phyloP scores from a whole-genome alignment of 1,140 invertebrate genomes.

The Hypsibius dujardini region DNA sequence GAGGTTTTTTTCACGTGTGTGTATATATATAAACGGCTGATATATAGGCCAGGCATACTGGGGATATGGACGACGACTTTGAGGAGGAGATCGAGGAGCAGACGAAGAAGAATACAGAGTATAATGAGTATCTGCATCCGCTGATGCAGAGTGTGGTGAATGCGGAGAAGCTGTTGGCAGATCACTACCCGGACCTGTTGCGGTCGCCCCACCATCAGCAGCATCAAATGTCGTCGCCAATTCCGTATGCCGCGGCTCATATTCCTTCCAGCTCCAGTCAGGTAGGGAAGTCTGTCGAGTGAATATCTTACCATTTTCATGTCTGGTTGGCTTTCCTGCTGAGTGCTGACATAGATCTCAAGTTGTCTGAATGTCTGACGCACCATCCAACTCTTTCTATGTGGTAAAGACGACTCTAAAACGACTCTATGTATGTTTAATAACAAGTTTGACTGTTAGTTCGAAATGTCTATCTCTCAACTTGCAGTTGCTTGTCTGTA shows the following conservation, averaged over 20 bases:
- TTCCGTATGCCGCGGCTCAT: neutral
- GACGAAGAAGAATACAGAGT: neutral
- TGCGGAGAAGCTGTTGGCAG: neutral
- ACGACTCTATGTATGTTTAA: too few relatives aligned
- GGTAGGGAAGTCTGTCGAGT: neutral
- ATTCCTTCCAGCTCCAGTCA: conserved; percentile 9
- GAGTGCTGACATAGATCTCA: too few relatives aligned
- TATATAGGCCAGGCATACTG: neutral
- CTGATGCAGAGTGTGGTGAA: conserved; percentile 1
- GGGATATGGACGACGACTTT: neutral
- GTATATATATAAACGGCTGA: neutral
- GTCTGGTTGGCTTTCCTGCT: too few relatives aligned
- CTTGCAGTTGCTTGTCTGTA: too few relatives aligned
- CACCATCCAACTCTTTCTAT: too few relatives aligned
- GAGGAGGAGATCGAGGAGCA: neutral
- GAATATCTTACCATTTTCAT: too few relatives aligned
- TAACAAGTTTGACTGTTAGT: too few relatives aligned
- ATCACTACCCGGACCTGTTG: neutral
- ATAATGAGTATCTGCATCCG: neutral
- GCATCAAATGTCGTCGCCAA: neutral
- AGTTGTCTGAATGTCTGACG: too few relatives aligned
- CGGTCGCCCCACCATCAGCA: neutral
- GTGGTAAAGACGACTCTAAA: too few relatives aligned
- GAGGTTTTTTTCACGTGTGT: neutral
- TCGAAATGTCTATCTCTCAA: too few relatives aligned